A percentile compares a stretch with the other conserved stretches of the same genome.
These are phyloP conservation scores for Autographa pulchrina DNA, from an alignment of 2,888 invertebrate genomes.

Conservation along the genomic window DNA sequence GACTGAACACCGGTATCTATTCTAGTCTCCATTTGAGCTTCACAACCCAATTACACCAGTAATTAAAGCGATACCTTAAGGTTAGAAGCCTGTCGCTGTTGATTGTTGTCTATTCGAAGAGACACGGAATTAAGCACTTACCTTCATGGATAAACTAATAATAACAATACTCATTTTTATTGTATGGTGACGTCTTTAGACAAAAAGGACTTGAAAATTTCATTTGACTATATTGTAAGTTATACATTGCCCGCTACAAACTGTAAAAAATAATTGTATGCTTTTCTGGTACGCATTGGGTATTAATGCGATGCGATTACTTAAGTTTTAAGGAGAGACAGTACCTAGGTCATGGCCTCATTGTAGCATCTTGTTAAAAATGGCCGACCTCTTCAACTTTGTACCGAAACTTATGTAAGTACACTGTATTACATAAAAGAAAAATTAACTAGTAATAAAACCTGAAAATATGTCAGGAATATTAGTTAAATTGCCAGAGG, in stretches of 20 bases:
- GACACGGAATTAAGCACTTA: slow-evolving; percentile 5
- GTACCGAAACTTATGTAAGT: background rate
- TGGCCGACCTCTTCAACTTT: background rate
- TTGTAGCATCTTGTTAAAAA: background rate
- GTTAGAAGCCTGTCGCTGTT: slow-evolving; percentile 1
- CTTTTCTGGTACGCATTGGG: no score
- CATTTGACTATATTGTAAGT: background rate
- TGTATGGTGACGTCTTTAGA: background rate
- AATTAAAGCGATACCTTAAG: slow-evolving; percentile 9
- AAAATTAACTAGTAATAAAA: no score
- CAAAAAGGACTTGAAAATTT: background rate
- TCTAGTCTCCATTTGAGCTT: slow-evolving; percentile 1
- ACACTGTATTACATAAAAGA: background rate
- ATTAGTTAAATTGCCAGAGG: background rate
- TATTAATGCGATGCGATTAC: background rate
- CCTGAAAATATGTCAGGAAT: background rate
- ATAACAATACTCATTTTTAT: background rate
- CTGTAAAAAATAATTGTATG: no score
- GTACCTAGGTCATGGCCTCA: background rate
- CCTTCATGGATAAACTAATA: background rate
- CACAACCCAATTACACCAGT: slow-evolving; percentile 2
- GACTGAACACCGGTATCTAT: background rate
- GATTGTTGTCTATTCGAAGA: background rate
- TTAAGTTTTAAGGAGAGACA: background rate
- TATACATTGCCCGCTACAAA: no score